Evolutionary conservation across 2,797 vertebrate species (phyloP), one percentile per base, ranked within the genome.

Genomic region (Pangasius larnaudii): DNA sequence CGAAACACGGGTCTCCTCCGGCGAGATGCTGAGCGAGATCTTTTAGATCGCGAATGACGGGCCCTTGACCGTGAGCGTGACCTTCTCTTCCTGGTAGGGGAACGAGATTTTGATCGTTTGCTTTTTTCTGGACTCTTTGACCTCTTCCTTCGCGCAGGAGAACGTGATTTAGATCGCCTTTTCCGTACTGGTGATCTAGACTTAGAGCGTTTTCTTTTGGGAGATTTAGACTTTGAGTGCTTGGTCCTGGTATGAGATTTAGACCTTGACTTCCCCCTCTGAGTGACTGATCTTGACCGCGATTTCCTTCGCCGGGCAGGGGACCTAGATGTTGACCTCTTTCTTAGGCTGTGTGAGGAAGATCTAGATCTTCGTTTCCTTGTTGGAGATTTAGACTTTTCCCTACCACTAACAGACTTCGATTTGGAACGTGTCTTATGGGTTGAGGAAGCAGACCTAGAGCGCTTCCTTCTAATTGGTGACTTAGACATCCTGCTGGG

Each of bases 261-360:
- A 0, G 98, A 96, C 63, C 85, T 88, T 1, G 96, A 99, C 42
- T 96, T 94, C 89, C 97, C 96, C 42, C 97, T 95, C 0, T 97
- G 95, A 0, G 94, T 90, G 0, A 95, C 89, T 0, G 97, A 96
- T 88, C 96, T 97, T 0, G 98, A 99, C 46, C 96, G 93, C 87
- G 98, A 98, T 85, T 96, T 94, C n/a, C 97, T 95, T 51, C 97
- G 95, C 1, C 97, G 95, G 80, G 96, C 94, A n/a, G 98, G 98
- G 89, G 98, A 98, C 81, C 96, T 96, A 65, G 96, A 95, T 91
- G 95, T 96, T 93, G 98, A 95, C 91, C 95, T 93, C 88, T 97
- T 93, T 94, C 95, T 96, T 91, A 97, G 97, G 27, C 94, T 96
- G 67, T 96, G 95, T 69, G 96, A 96, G 7, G 97, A 96, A 4